Conservation (phyloP, 1,140 invertebrate genomes). For the Anadara kagoshimensis region DNA sequence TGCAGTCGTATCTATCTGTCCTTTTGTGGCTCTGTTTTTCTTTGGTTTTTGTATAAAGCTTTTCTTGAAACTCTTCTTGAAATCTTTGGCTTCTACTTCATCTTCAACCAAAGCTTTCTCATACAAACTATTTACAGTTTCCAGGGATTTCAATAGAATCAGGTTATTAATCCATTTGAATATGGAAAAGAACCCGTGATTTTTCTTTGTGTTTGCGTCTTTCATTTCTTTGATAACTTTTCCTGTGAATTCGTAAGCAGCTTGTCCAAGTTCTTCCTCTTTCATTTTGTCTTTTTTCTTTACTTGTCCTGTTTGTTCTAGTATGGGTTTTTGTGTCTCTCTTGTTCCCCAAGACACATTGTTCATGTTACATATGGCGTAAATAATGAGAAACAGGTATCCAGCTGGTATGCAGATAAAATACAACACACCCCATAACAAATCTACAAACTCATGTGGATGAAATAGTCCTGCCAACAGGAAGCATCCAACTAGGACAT, state of each 20-base stretch:
- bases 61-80: not conserved
- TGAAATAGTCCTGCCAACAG: slow-evolving; percentile 60
- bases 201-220: slow-evolving; percentile 77
- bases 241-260: slow-evolving; percentile 14
- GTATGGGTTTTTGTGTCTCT: slow-evolving; percentile 40
- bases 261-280: slow-evolving; percentile 26
- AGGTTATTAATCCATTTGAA: slow-evolving; percentile 40
- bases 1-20: not conserved
- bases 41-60: not conserved
- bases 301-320: slow-evolving; percentile 23
- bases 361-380: slow-evolving; percentile 64
- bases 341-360: slow-evolving; percentile 64
- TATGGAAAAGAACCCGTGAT: slow-evolving; percentile 26
- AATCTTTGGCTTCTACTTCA: not conserved
- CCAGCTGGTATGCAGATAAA: slow-evolving; percentile 62
- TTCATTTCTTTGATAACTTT: slow-evolving; percentile 83
- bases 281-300: slow-evolving; percentile 63
- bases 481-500: slow-evolving; percentile 48
- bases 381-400: slow-evolving; percentile 64
- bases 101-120: slow-evolving; percentile 9
- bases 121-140: slow-evolving; percentile 27
- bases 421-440: slow-evolving; percentile 61
- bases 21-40: too few species aligned
- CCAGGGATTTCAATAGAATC: slow-evolving; percentile 27
- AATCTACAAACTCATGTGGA: slow-evolving; percentile 59